Evolutionary conservation across 2,113 vertebrate species (phyloP).

Genomic region (Perca schrenkii): DNA sequence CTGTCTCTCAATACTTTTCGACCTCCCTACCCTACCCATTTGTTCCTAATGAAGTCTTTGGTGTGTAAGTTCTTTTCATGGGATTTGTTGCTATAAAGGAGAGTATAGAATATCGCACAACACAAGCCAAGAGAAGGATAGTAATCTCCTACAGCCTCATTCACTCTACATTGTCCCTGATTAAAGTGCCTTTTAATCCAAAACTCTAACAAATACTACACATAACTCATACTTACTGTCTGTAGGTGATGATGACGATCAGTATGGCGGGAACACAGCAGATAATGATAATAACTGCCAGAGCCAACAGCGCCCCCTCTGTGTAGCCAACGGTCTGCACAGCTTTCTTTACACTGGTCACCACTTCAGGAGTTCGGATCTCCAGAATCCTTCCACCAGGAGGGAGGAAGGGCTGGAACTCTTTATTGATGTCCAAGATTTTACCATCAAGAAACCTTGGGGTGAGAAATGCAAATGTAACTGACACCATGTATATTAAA

Average conservation of each 20-base stretch:
- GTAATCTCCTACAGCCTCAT: neutral
- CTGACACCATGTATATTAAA: neutral
- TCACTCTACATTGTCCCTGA: neutral
- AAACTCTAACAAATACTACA: neutral
- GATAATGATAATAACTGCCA: slow-evolving; percentile 97
- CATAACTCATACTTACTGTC: slow-evolving; percentile 88
- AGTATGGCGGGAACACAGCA: slow-evolving; percentile 96
- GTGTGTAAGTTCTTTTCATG: neutral
- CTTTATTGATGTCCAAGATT: slow-evolving; percentile 97
- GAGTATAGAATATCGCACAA: neutral
- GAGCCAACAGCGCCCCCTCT: slow-evolving; percentile 92
- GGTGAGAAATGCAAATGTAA: neutral
- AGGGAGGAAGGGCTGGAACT: slow-evolving; percentile 93
- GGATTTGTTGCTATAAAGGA: neutral
- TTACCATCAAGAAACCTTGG: slow-evolving; percentile 95
- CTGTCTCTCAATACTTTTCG: neutral
- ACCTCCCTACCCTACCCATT: neutral
- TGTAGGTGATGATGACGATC: slow-evolving; percentile 96
- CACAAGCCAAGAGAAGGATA: neutral
- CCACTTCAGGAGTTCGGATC: slow-evolving; percentile 93
- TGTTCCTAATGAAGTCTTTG: neutral
- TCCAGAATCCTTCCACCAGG: slow-evolving; percentile 95
- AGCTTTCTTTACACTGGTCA: slow-evolving; percentile 94
- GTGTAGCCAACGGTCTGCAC: slow-evolving; percentile 94
- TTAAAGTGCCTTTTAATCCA: neutral